These are phyloP conservation scores for Micromussa lordhowensis DNA, from an alignment of 92 coral and sea anemone species.

Conservation along the genomic window DNA sequence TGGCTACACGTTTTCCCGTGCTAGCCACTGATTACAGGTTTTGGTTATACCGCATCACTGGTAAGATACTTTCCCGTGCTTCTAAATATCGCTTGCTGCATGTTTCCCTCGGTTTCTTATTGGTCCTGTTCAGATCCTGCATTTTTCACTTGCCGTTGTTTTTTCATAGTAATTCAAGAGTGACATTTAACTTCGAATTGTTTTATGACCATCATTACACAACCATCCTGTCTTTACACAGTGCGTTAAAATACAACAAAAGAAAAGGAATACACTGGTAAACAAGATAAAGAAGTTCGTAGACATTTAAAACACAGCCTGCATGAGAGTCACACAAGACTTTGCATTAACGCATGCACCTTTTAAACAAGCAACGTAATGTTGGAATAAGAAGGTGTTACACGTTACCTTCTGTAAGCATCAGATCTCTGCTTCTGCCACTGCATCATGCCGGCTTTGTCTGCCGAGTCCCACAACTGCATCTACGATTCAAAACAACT, in stretches of 20 bases:
- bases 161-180: neutral
- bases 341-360: neutral
- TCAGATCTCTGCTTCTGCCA: constrained; percentile 88
- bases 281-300: too few relatives aligned
- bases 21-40: too few relatives aligned
- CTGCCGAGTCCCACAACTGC: constrained; percentile 81
- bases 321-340: too few relatives aligned
- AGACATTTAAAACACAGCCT: too few relatives aligned
- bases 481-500: constrained; percentile 26
- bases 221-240: too few relatives aligned
- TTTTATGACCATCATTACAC: neutral
- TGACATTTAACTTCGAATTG: neutral
- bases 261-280: too few relatives aligned
- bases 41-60: too few relatives aligned
- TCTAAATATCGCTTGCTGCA: neutral
- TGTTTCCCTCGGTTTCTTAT: neutral
- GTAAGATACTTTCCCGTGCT: neutral
- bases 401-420: constrained; percentile 70
- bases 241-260: neutral
- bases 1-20: too few relatives aligned
- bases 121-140: neutral
- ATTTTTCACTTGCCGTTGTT: neutral
- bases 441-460: constrained; percentile 77
- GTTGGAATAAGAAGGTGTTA: neutral
- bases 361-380: neutral